A percentile compares a stretch with the other conserved stretches of the same genome.
phyloP scores from a whole-genome alignment of 2,113 vertebrate species.

The Paraplagusia blochii region DNA sequence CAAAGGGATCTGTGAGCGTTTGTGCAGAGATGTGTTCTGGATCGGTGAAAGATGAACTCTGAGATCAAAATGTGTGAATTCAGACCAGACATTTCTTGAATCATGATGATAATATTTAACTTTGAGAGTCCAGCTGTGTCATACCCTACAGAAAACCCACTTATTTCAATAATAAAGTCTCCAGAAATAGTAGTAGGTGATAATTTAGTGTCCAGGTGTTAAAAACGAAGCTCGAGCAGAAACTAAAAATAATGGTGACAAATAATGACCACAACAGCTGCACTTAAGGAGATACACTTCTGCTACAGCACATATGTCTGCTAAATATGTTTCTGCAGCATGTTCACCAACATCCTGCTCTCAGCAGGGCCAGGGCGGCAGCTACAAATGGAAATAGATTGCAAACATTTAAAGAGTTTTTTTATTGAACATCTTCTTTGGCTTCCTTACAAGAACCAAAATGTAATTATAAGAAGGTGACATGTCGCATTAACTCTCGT shows the following conservation, averaged over 20 bases:
- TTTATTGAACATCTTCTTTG: too few species aligned
- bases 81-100: too few species aligned
- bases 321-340: constrained; percentile 4
- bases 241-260: constrained; percentile 27
- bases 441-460: too few species aligned
- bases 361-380: too few species aligned
- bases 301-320: neutral
- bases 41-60: too few species aligned
- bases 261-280: constrained; percentile 28
- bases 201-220: neutral
- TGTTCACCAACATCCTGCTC: neutral
- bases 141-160: neutral
- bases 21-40: too few species aligned
- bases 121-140: neutral
- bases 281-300: constrained; percentile 1
- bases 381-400: too few species aligned
- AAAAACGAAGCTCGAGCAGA: constrained; percentile 5
- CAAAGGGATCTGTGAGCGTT: too few species aligned
- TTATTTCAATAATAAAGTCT: constrained; percentile 1
- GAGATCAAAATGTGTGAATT: too few species aligned
- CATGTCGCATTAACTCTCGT: constrained; percentile 22
- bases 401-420: too few species aligned
- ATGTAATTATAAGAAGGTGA: constrained; percentile 49
- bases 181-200: neutral
- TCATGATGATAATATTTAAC: neutral